phyloP scores from a whole-genome alignment of 2,113 vertebrate species.

The Pardalotus punctatus region DNA sequence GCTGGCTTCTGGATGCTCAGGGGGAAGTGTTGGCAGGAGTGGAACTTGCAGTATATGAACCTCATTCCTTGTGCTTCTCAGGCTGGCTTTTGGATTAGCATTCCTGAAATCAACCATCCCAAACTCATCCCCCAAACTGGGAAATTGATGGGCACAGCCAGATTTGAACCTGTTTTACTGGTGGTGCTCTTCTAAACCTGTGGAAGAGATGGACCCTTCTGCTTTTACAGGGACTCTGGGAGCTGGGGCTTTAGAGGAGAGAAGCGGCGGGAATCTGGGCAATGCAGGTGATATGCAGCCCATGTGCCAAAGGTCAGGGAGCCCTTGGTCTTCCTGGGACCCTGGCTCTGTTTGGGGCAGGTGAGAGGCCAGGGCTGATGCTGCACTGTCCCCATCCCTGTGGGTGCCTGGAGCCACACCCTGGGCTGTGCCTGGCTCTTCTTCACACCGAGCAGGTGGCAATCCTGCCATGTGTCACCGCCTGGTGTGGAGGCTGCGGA shows the following conservation, averaged over 20 bases:
- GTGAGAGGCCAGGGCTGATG: neutral
- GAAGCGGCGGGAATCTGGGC: neutral
- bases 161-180: neutral
- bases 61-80: neutral
- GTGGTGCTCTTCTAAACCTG: neutral
- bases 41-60: neutral
- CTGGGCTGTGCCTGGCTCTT: neutral
- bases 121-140: neutral
- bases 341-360: neutral
- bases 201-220: neutral
- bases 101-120: neutral
- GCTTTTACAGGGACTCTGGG: neutral
- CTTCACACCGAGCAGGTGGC: neutral
- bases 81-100: neutral
- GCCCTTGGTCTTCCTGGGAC: neutral
- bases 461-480: neutral
- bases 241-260: neutral
- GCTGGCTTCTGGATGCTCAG: neutral
- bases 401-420: neutral
- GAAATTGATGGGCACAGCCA: neutral
- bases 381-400: neutral
- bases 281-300: accelerated
- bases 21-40: neutral
- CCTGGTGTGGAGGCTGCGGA: accelerated
- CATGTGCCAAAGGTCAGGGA: neutral